phyloP scores from a whole-genome alignment of 2,797 vertebrate genomes.

The Peromyscus eremicus region DNA sequence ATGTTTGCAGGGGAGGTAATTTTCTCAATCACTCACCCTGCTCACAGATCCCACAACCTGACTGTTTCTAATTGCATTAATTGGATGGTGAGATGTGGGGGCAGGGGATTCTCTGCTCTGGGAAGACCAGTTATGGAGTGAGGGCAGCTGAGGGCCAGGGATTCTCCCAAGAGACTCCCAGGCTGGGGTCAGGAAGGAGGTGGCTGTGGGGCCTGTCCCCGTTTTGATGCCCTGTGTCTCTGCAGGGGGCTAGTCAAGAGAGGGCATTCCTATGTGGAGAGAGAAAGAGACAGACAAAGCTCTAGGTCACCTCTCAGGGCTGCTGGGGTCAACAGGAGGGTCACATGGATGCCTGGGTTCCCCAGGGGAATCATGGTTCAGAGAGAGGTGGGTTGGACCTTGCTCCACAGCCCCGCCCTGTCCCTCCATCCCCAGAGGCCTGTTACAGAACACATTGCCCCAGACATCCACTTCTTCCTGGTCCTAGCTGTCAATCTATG shows the following conservation, averaged over 20 bases:
- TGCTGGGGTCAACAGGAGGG: background rate
- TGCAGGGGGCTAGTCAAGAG: background rate
- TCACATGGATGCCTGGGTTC: background rate
- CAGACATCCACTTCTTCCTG: background rate
- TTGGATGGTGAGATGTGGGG: conserved; percentile 80
- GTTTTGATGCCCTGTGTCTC: background rate
- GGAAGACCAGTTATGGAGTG: conserved; percentile 75
- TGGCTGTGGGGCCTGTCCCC: background rate
- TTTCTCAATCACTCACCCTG: conserved; percentile 87
- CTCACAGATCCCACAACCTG: conserved; percentile 85
- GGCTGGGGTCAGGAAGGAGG: background rate
- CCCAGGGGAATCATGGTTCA: background rate
- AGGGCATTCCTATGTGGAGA: fast-evolving
- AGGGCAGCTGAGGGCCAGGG: background rate
- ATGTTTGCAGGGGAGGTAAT: conserved; percentile 84
- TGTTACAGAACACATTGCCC: background rate
- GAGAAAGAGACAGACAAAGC: background rate
- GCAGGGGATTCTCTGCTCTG: conserved; percentile 79
- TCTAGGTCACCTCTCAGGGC: background rate
- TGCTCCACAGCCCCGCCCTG: too few species aligned
- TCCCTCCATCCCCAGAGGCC: background rate
- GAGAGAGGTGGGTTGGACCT: too few species aligned
- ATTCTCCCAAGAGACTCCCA: background rate
- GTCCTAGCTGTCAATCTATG: background rate
- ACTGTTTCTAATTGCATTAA: conserved; percentile 89